Base-by-base conservation (phyloP, 2,113 vertebrate genomes). In the Promerops cafer region DNA sequence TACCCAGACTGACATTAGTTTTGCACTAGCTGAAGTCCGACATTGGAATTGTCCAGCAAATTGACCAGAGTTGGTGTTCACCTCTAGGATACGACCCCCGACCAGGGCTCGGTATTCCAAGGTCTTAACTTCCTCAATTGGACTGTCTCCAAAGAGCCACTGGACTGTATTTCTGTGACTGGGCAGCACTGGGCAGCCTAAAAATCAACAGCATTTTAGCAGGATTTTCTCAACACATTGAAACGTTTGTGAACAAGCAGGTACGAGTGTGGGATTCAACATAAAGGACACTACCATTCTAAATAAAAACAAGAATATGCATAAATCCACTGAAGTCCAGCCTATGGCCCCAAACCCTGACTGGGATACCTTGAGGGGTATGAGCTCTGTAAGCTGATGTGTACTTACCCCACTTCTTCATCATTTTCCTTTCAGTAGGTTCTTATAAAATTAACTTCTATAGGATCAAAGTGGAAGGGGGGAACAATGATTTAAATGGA, bases 1-100 rank as follows among this genome's bases (percentile, higher is more conserved):
- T 93, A 98, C 97, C 98, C 98, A 98, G 82, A 98, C 98, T 22
- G 97, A 98, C 88, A 98, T 91, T 21, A 65, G 88, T 83, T 97
- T 98, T 83, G 95, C 91, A 90, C 80, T 96, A 64, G 96, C 63
- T 82, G 96, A 90, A 23, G 98, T 98, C 95, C 97, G 97, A 47
- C 98, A 99, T 50, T 82, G 96, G 88, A 98, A 98, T 15, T 81
- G 97, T 89, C 98, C 98, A 35, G 96, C 96, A 89, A 98, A 98
- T 74, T 79, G 96, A 70, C 78, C 97, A 27, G 97, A 97, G 66
- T 64, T 95, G 11, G 98, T 97, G 95, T 97, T 98, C 95, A 99
- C 98, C 97, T 99, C 98, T 44, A 99, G 97, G 87, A 98, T 97
- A 7, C 98, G 98, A 21, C 98, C 98, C 59, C 97, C 97, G 71